These are phyloP conservation scores for Loxodonta africana DNA, from an alignment of 2,113 vertebrate genomes.

Conservation along the genomic window DNA sequence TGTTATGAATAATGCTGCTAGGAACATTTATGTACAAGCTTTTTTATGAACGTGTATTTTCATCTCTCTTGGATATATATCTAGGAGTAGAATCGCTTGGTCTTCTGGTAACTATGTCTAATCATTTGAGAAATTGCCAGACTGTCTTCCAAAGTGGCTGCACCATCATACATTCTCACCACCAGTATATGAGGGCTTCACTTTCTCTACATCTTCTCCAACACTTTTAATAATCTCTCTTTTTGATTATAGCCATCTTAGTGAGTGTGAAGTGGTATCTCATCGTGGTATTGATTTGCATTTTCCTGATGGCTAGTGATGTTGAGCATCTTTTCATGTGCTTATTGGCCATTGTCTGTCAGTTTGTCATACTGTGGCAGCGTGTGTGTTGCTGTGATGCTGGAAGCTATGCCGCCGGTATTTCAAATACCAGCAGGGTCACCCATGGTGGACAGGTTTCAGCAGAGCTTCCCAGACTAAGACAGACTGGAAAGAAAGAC, in stretches of 20 bases:
- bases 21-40: not conserved
- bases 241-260: not conserved
- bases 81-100: not conserved
- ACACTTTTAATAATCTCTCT: not conserved
- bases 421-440: too few relatives aligned
- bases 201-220: slow-evolving; percentile 22
- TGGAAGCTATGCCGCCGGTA: too few relatives aligned
- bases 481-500: too few relatives aligned
- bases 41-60: not conserved
- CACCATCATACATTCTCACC: not conserved
- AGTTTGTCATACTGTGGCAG: too few relatives aligned
- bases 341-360: not conserved
- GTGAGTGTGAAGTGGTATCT: not conserved
- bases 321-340: not conserved
- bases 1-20: not conserved
- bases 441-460: too few relatives aligned
- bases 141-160: not conserved
- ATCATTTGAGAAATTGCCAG: slow-evolving; percentile 22
- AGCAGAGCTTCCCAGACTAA: too few relatives aligned
- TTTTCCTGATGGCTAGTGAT: not conserved
- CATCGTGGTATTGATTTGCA: not conserved
- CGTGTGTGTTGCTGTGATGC: too few relatives aligned
- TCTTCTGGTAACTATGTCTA: slow-evolving; percentile 15
- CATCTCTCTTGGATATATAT: not conserved
- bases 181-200: not conserved